Evolutionary conservation across 2,113 vertebrate genomes (phyloP).

Genomic region (Grantiella picta): DNA sequence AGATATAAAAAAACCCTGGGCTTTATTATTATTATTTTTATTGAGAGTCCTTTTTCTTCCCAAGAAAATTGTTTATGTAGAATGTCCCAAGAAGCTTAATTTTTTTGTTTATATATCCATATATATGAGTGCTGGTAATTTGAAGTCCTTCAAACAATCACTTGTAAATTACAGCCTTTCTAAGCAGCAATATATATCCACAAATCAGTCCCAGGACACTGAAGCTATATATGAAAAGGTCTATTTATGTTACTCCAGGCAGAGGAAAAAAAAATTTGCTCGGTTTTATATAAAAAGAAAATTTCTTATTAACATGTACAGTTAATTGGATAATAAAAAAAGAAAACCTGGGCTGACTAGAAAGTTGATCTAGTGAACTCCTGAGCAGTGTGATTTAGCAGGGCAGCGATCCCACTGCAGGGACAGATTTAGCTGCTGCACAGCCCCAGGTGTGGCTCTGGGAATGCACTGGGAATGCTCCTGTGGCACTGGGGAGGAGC

Average conservation of each 20-base stretch:
- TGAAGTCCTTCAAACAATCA: constrained; percentile 66
- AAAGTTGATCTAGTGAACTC: constrained; percentile 38
- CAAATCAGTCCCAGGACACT: constrained; percentile 54
- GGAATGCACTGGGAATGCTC: rapidly evolving
- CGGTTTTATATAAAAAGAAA: constrained; percentile 3
- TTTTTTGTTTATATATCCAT: constrained; percentile 67
- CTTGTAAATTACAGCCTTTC: constrained; percentile 63
- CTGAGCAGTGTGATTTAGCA: constrained; percentile 6
- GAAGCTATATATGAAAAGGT: neutral
- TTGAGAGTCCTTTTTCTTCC: constrained; percentile 54
- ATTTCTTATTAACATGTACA: constrained; percentile 47
- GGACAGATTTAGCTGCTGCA: neutral
- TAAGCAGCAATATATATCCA: constrained; percentile 42
- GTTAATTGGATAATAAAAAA: constrained; percentile 65
- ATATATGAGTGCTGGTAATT: constrained; percentile 56
- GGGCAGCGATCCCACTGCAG: neutral
- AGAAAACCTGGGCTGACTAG: neutral
- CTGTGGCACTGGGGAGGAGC: neutral
- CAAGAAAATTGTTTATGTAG: constrained; percentile 63
- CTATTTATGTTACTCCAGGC: constrained; percentile 42
- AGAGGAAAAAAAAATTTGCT: neutral
- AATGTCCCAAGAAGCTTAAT: constrained; percentile 57
- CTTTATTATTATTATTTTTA: neutral
- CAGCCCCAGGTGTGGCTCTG: neutral
- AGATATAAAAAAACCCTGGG: neutral